A percentile compares a stretch with the other conserved stretches of the same genome.
These are phyloP conservation scores for Zosterops lateralis DNA, from an alignment of 2,113 vertebrate genomes.

Conservation along the genomic window DNA sequence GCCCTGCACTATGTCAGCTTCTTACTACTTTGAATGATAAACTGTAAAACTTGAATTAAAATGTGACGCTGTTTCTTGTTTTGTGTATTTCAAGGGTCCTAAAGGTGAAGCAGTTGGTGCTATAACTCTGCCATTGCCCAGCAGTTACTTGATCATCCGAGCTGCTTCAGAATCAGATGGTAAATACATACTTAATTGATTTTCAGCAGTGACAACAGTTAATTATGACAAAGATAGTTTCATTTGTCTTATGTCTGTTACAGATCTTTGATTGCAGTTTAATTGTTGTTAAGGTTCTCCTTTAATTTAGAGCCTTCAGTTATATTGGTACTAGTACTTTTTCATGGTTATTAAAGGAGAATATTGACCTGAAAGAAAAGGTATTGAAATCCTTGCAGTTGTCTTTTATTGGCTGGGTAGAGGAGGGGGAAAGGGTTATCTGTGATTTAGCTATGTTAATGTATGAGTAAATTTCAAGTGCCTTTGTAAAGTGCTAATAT, in stretches of 20 bases:
- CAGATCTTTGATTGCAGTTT: neutral
- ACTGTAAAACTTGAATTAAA: neutral
- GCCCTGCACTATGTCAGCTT: constrained; percentile 39
- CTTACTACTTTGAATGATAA: neutral
- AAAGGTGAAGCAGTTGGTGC: constrained; percentile 98
- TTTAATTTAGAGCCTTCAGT: neutral
- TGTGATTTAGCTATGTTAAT: neutral
- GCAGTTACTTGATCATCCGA: constrained; percentile 97
- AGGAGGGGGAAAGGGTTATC: neutral
- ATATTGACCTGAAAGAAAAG: neutral
- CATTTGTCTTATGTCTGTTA: neutral
- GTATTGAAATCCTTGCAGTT: neutral
- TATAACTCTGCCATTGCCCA: constrained; percentile 95
- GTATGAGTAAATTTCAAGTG: neutral
- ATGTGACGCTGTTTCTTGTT: constrained; percentile 5
- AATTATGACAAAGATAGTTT: neutral
- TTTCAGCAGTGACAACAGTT: neutral
- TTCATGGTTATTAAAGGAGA: neutral
- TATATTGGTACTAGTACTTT: neutral
- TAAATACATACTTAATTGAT: constrained; percentile 65
- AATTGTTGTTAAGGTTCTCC: neutral
- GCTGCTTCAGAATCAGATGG: constrained; percentile 97
- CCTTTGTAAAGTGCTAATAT: neutral
- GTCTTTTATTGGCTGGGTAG: neutral
- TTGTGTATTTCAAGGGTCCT: constrained; percentile 83